Base-by-base conservation (phyloP, 2,888 invertebrate species). In the Synanthedon andrenaeformis region DNA sequence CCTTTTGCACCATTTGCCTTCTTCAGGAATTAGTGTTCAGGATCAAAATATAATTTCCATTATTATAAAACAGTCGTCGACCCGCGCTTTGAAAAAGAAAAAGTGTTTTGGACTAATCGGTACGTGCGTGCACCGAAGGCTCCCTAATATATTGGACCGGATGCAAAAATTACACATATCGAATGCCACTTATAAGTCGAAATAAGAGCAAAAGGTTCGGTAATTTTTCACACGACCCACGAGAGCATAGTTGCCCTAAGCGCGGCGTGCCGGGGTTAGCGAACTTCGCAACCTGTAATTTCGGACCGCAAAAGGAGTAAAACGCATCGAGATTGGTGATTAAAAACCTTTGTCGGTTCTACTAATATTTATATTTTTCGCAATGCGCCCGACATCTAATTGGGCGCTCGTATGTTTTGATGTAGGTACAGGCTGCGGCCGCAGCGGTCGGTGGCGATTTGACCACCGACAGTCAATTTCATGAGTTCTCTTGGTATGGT, bases 271-370 rank as follows among this genome's bases (percentile, higher is more conserved):
- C 72, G 83, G 79, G 85, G 85, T 87, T 76, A 86, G 74, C 83
- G 87, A 86, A 82, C 87, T 78, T 14, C 77, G 71, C 81, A 80
- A 81, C 78, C 85, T 82, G 86, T 82, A 86, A 86, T 86, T 87
- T 86, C 69, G 85, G 85, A 87, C 87, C 87, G 87, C 87, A 87
- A 87, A 87, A 87, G 74, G 83, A 84, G 72, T 75, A 85, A 84
- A 77, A 83, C 73, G 75, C 72, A 79, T 76, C 72, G 74, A 75
- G 84, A 87, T 87, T 76, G 81, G 84, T 85, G 87, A 87, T 87
- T 86, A 86, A 85, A 85, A 86, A 83, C 85, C 85, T 87, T 87
- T 87, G 87, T 86, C 87, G 87, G 87, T 83, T 86, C 86, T 87
- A 87, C 87, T 87, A 87, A 87, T 87, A 87, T 87, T 87, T 86